These are phyloP conservation scores for Proisotoma minuta DNA, from an alignment of 2,888 invertebrate species.

Conservation along the genomic window DNA sequence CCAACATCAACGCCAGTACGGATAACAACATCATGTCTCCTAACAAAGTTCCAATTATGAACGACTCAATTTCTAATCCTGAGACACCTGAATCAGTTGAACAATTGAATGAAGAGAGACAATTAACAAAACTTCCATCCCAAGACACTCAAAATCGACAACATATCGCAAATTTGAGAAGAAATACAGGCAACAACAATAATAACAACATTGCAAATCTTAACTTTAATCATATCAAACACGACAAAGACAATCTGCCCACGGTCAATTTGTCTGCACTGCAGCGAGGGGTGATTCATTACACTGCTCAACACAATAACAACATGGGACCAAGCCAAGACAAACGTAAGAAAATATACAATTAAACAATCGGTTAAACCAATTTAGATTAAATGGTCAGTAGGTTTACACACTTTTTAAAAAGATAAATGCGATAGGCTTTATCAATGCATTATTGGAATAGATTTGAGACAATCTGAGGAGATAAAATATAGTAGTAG, in stretches of 20 bases:
- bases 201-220: constrained; percentile 11
- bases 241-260: constrained; percentile 11
- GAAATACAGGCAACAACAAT: constrained; percentile 14
- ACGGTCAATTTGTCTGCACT: constrained; percentile 25
- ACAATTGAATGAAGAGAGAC: background rate
- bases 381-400: too few relatives aligned
- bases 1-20: background rate
- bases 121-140: background rate
- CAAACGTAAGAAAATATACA: constrained; percentile 46
- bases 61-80: background rate
- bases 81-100: background rate
- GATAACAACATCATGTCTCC: background rate
- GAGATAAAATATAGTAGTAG: background rate
- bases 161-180: background rate
- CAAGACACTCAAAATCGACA: background rate
- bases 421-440: too few relatives aligned
- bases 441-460: background rate
- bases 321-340: constrained; percentile 43
- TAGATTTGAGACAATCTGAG: background rate
- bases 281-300: constrained; percentile 43
- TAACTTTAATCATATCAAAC: constrained; percentile 31
- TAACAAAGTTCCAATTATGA: background rate
- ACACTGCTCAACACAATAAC: constrained; percentile 23
- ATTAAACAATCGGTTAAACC: too few relatives aligned
- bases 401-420: too few relatives aligned